Evolutionary conservation across 2,888 invertebrate genomes (phyloP), one percentile per base, ranked within the genome.

Genomic region (Dendrolimus houi): DNA sequence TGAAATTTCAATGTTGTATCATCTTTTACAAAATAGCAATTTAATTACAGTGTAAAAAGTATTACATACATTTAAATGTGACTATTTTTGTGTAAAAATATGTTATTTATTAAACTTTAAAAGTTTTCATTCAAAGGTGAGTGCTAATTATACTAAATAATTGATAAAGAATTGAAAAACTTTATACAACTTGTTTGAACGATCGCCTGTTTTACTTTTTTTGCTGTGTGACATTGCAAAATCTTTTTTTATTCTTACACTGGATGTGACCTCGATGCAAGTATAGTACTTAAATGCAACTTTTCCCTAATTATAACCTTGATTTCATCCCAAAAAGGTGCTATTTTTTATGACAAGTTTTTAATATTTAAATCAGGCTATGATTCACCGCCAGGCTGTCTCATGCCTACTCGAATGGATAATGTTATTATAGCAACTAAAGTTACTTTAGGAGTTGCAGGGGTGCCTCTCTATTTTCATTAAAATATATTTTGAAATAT

Each of bases 51-150:
- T 29, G 29, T 29, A 29, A 29, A 53, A 54, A 40, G 41, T 41
- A 41, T 13, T 8, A 17, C 41, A n/a, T 53, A 14, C 10, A 14
- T 40, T 41, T 41, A 54, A 53, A 53, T 29, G 41, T 54, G 6
- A 52, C 1, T 3, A 52, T 8, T 41, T 13, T 10, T 47, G n/a
- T 55, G 17, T 41, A 17, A 41, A 41, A 9, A 13, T 13, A 52
- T 47, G 42, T 10, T 55, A 42, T 13, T 55, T 55, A 9, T 42
- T 47, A 10, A 12, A 55, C 55, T 59, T 56, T 60, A 60, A 58
- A 59, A 56, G 54, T 52, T 57, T 13, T 14, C 57, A 58, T 13
- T 14, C 57, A 58, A 59, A 58, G 47, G 47, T 47, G 12, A 47
- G 47, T 47, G 47, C 2, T 6, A 47, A 47, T 12, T 47, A 29